phyloP scores from a whole-genome alignment of 2,888 invertebrate species.

The Carpatolechia fugitivella region DNA sequence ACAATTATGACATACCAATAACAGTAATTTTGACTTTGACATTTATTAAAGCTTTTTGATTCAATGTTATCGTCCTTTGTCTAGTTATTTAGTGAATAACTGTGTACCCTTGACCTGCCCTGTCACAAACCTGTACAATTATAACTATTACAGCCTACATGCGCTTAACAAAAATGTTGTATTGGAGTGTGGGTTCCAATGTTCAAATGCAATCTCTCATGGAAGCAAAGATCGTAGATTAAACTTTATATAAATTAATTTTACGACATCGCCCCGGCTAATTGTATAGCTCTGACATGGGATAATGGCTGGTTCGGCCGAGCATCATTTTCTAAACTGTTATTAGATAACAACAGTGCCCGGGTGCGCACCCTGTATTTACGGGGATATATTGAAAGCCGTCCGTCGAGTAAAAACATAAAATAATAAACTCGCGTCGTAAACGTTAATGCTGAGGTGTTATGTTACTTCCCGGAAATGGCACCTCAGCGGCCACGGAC shows the following conservation, averaged over 20 bases:
- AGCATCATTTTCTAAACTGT: conserved; percentile 30
- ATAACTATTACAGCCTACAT: conserved; percentile 16
- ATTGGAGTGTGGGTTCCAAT: conserved; percentile 1
- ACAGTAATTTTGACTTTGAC: conserved; percentile 43
- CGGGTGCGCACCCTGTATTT: conserved; percentile 24
- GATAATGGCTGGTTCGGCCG: conserved; percentile 26
- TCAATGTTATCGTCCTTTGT: conserved; percentile 45
- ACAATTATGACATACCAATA: neutral
- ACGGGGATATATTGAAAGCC: conserved; percentile 30
- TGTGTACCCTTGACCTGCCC: conserved; percentile 46
- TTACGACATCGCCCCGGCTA: conserved; percentile 32
- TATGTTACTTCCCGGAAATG: conserved; percentile 56
- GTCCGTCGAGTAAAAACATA: conserved; percentile 24
- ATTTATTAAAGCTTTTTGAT: conserved; percentile 39
- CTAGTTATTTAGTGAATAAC: conserved; percentile 37
- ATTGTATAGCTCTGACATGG: conserved; percentile 34
- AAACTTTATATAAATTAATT: conserved; percentile 33
- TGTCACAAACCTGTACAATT: conserved; percentile 14
- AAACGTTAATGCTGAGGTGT: conserved; percentile 37
- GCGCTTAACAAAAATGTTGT: conserved; percentile 6
- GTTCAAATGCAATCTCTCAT: neutral
- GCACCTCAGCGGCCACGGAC: conserved; percentile 28
- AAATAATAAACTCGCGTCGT: conserved; percentile 33
- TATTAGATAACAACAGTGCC: conserved; percentile 32
- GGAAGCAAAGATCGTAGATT: conserved; percentile 15